Base-by-base conservation (phyloP, 2,888 invertebrate genomes). In the Blomia tropicalis region DNA sequence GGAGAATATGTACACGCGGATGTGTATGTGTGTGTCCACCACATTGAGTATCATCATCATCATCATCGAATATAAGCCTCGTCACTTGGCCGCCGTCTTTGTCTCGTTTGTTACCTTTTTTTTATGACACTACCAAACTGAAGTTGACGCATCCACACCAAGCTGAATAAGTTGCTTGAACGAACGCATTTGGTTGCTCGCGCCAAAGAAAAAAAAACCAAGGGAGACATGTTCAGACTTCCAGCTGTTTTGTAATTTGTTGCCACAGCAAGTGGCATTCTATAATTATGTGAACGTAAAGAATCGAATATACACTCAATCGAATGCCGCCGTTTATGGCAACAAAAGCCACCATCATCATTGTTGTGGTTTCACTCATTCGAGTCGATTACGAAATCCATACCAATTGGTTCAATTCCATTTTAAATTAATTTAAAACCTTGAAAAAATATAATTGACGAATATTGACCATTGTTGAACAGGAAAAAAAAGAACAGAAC, bases 221-320 rank as follows among this genome's bases (percentile, higher is more conserved):
- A n/a, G 51, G 51, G 51, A 47, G 51, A 47, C 51, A 47, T 11
- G n/a, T 47, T 47, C 25, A 11, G 56, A 56, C 56, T 30, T 56
- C 56, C 56, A 56, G 29, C 56, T 56, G 56, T 4, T 51, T 56
- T 56, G 29, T 56, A 56, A 56, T 56, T 56, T 56, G 56, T 56
- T 29, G 29, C 56, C 56, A 56, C 56, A 56, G 56, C 56, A 56
- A 56, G 56, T 56, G 56, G 56, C 56, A 56, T 56, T 56, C 2
- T 2, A 56, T 56, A 56, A 56, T 56, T 56, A 56, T 25, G 56
- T 2, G 25, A 14, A 47, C 51, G 7, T 36, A 17, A 36, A 17
- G 7, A 36, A 11, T 36, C 7, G 36, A 41, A 41, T n/a, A 41
- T 14, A 7, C 27, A 25, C 11, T 47, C 51, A 47, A 47, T 47